Conservation (phyloP, 2,797 vertebrate genomes). For the Sebastes hopkinsi region DNA sequence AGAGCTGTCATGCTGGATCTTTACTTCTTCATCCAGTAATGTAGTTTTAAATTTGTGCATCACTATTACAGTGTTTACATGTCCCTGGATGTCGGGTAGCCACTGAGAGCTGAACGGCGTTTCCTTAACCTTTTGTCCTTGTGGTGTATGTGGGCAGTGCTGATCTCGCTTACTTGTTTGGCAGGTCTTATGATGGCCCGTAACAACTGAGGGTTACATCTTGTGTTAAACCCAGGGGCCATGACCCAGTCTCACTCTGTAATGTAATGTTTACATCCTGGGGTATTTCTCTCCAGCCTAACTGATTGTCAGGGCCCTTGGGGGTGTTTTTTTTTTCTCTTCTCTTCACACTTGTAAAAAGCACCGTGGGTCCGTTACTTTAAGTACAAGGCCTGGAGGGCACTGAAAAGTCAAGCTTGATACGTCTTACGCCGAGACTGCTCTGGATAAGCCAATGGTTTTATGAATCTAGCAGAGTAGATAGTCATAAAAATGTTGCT, state of each 20-base stretch:
- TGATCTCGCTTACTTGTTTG: conserved; percentile 71
- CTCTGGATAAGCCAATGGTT: conserved; percentile 49
- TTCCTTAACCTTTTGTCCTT: conserved; percentile 82
- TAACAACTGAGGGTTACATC: conserved; percentile 70
- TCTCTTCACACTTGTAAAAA: conserved; percentile 66
- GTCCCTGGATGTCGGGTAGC: conserved; percentile 21
- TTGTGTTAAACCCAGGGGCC: conserved; percentile 71
- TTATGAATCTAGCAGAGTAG: conserved; percentile 32
- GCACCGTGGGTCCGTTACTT: conserved; percentile 61
- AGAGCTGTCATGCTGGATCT: conserved; percentile 33
- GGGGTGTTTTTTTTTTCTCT: conserved; percentile 39
- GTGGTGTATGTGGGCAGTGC: conserved; percentile 60
- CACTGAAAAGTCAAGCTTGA: conserved; percentile 60
- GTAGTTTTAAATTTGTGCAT: not conserved
- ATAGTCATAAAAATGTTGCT: conserved; percentile 29
- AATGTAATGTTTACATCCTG: conserved; percentile 77
- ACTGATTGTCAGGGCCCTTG: conserved; percentile 70
- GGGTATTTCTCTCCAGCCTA: conserved; percentile 68
- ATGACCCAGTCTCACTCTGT: conserved; percentile 68
- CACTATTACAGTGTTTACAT: conserved; percentile 9
- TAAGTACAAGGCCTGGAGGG: conserved; percentile 71
- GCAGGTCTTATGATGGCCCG: conserved; percentile 73
- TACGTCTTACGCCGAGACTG: conserved; percentile 55
- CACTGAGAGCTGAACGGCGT: conserved; percentile 40
- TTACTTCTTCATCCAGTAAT: conserved; percentile 26